Conservation (phyloP, 1,140 invertebrate genomes). For the Hypothenemus hampei region DNA sequence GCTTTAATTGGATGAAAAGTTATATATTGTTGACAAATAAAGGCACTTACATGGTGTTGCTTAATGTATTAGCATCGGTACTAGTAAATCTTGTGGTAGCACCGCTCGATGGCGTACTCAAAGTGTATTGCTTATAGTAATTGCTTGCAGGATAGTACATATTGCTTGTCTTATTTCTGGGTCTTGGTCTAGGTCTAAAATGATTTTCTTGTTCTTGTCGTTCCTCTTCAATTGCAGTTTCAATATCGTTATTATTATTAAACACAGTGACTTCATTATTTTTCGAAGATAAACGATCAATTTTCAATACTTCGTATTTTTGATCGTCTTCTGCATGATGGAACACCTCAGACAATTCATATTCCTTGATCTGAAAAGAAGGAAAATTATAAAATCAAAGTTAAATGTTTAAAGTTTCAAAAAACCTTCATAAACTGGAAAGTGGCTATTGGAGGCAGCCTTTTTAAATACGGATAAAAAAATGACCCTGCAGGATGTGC, state of each 20-base stretch:
- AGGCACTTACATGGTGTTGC: conserved; percentile 39
- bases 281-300: conserved; percentile 53
- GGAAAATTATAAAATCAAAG: not conserved
- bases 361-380: conserved; percentile 68
- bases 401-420: not conserved
- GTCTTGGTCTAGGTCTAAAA: conserved; percentile 24
- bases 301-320: conserved; percentile 67
- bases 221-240: conserved; percentile 72
- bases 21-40: not conserved
- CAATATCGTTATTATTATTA: conserved; percentile 69
- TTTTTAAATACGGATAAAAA: conserved; percentile 82
- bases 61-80: conserved; percentile 31
- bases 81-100: conserved; percentile 25
- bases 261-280: conserved; percentile 58
- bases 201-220: conserved; percentile 59
- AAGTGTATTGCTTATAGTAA: conserved; percentile 32
- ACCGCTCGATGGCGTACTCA: conserved; percentile 31
- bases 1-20: too few species aligned
- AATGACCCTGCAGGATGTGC: conserved; percentile 91
- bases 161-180: conserved; percentile 13
- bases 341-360: conserved; percentile 79
- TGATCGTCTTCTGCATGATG: conserved; percentile 73
- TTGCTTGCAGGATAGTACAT: conserved; percentile 8
- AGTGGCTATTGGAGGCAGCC: conserved; percentile 84
- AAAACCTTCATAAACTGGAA: conserved; percentile 84